phyloP scores from a whole-genome alignment of 2,113 vertebrate genomes.

The Gasterosteus nipponicus region DNA sequence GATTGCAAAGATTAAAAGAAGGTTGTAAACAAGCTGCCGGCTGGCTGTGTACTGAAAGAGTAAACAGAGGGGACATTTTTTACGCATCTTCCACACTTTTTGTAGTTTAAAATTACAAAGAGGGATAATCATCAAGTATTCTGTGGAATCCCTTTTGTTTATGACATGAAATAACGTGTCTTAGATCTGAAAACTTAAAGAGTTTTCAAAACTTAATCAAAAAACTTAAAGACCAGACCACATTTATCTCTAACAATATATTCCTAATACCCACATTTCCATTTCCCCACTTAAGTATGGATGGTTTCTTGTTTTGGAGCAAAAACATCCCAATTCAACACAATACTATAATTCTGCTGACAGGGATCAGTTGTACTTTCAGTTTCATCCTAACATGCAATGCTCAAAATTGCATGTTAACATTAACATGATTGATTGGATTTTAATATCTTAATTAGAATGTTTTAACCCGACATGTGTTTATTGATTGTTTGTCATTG shows the following conservation, averaged over 20 bases:
- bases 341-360: neutral
- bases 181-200: too few species aligned
- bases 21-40: neutral
- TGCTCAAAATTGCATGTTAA: neutral
- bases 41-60: neutral
- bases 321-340: neutral
- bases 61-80: neutral
- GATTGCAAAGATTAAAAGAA: neutral
- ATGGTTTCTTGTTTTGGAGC: neutral
- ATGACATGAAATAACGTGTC: neutral
- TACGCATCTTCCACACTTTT: neutral
- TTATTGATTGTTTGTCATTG: neutral
- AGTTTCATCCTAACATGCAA: neutral
- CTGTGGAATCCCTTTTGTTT: neutral
- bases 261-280: neutral
- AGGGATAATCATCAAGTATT: neutral
- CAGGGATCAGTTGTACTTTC: neutral
- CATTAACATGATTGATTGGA: neutral
- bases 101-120: neutral
- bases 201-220: too few species aligned
- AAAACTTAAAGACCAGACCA: neutral
- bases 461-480: neutral
- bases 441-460: neutral
- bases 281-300: neutral
- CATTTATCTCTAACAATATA: neutral